Evolutionary conservation across 2,888 invertebrate genomes (phyloP), one percentile per base, ranked within the genome.

Genomic region (Phytoseiulus persimilis): DNA sequence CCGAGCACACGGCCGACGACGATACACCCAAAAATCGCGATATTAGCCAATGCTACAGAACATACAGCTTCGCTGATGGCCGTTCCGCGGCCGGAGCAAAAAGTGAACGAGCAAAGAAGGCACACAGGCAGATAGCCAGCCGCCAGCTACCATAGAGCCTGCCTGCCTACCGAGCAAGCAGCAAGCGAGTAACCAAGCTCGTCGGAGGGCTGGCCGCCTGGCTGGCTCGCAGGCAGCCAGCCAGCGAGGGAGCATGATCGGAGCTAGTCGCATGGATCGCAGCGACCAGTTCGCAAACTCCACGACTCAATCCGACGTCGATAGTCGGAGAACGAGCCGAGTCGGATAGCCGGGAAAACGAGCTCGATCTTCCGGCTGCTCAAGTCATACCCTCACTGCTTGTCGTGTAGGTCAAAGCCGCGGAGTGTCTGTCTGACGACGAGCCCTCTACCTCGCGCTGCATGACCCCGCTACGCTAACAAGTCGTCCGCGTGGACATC

Each of bases 311-410:
- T 65, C 65, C 65, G 65, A 65, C 65, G 18, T 65, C 65, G 65
- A 65, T 65, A 65, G 65, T 23, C 18, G 23, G 65, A 65, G 1
- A 65, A 65, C 65, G 18, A 23, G 65, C 65, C 65, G 65, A 65
- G 18, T 65, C 65, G 65, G 65, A 65, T 65, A 65, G 65, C 65
- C 11, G 18, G 65, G 18, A 65, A 65, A 65, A 65, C 65, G 65
- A 65, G 65, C 65, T 65, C 65, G 65, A 65, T 65, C 65, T 65
- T 65, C 65, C 65, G 65, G 65, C 65, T 65, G 65, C 65, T 65
- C 65, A 65, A 65, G 65, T 65, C 65, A 23, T 65, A 65, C 65
- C 65, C 65, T 65, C 65, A 65, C 65, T 65, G 28, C 65, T 65
- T 65, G 65, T 65, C 65, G 65, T 65, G 65, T 65, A 65, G 65